phyloP scores from a whole-genome alignment of 2,113 vertebrate genomes.

The Apteryx owenii region DNA sequence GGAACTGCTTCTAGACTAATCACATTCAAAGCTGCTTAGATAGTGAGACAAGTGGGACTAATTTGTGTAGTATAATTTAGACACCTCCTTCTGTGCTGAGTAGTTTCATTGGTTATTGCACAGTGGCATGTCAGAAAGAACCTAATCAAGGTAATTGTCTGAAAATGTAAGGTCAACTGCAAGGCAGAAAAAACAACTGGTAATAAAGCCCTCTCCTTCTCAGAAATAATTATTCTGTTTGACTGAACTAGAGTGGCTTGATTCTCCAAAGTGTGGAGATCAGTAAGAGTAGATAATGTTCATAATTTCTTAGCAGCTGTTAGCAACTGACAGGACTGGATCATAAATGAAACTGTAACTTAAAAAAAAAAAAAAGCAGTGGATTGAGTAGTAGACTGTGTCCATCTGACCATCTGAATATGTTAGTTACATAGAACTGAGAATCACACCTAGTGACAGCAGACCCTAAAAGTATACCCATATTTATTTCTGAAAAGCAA shows the following conservation, averaged over 20 bases:
- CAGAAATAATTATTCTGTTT: background rate
- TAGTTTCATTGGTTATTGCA: background rate
- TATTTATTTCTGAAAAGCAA: constrained; percentile 28
- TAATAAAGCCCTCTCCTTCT: background rate
- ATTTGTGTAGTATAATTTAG: constrained; percentile 24
- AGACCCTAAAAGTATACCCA: background rate
- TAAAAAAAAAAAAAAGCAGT: background rate
- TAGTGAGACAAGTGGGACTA: background rate
- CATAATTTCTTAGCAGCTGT: background rate
- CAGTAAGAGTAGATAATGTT: background rate
- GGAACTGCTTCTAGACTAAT: background rate
- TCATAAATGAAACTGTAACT: background rate
- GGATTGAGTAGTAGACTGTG: background rate
- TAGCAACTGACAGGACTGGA: background rate
- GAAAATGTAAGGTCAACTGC: constrained; percentile 13
- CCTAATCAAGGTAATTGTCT: constrained; percentile 45
- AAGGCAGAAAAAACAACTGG: background rate
- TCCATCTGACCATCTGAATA: background rate
- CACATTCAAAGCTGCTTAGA: background rate
- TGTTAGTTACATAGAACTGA: background rate
- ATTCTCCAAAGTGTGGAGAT: background rate
- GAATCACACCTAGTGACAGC: background rate
- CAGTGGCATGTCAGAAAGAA: background rate
- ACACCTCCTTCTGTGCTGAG: background rate
- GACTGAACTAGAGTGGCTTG: background rate